Evolutionary conservation across 2,797 vertebrate genomes (phyloP), one percentile per base, ranked within the genome.

Genomic region (Amphiprion clarkii): DNA sequence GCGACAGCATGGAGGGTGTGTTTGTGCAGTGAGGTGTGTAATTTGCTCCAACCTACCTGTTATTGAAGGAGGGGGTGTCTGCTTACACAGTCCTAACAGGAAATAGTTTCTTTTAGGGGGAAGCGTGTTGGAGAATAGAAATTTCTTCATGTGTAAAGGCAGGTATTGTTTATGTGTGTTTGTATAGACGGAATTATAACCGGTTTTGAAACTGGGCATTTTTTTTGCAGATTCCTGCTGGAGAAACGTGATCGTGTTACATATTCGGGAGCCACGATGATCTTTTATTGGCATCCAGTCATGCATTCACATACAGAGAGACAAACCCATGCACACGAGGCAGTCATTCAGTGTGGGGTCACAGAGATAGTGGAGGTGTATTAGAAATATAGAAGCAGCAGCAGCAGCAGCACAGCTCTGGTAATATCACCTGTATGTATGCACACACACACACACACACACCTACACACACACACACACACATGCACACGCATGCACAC

Each of bases 21-120:
- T 78, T 79, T 82, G 84, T 82, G 86, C 72, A 73, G 55, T 53
- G 69, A 76, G 73, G 82, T 23, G 21, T 58, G 53, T 87, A 74
- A 89, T 92, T 89, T 25, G 33, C 77, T 89, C 55, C 67, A 67
- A 54, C 72, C 79, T 81, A 70, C 79, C 78, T 74, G 76, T 83
- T 83, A 76, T 53, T 61, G 62, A 68, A 19, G 71, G 59, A 58
- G 31, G 53, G 59, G 44, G 48, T 27, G 71, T 33, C 36, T 76
- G 58, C 8, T 23, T 36, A 72, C 23, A 69, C 58, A 49, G 60
- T 68, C 44, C n/a, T 25, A 61, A 70, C 51, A 72, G 44, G 58
- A 83, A 61, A 66, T 64, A n/a, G 58, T 27, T 74, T 81, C 69
- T 77, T 67, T 66, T 56, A 52, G 53, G 60, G 61, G 58, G 55